Evolutionary conservation across 2,797 vertebrate genomes (phyloP), one percentile per base, ranked within the genome.

Genomic region (Xyrichtys novacula): DNA sequence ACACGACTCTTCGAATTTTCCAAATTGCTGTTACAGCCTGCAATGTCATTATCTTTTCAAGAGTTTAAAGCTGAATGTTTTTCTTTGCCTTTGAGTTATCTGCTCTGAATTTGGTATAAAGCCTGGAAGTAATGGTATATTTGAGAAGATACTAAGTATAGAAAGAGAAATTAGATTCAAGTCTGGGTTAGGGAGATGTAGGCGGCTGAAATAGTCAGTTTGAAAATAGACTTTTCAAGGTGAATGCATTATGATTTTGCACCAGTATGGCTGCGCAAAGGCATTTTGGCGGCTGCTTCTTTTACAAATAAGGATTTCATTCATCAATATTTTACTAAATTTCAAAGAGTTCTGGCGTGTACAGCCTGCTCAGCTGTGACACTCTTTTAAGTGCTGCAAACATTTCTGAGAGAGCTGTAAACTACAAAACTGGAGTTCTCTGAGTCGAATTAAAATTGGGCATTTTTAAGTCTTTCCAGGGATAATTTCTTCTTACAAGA

Each of bases 1-100:
- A 44, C 26, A 58, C 12, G 22, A 4, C 12, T 32, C 38, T 48
- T 4, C 26, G 32, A 53, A 44, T 44, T 32, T 38, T 23, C 23
- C 50, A 50, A 64, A 72, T n/a, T 65, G 31, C 39, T 32, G 16
- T 29, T 44, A 34, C 31, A 56, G 19, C 8, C 48, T 44, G 17
- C 7, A 62, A 65, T 55, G 7, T 11, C 32, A 34, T 34, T 12
- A 12, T 42, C 3, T 32, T 31, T 42, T 48, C 15, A 46, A 7
- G 4, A 7, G 6, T 20, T 52, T 57, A 20, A 10, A 23, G 57
- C 61, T 40, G 6, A 11, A 22, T 15, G 44, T 7, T 46, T 36
- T 46, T 52, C 15, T 46, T 34, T 1, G 6, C 6, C 25, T 53
- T 58, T 17, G 7, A 22, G 58, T 62, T 38, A 44, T 46, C 42